Evolutionary conservation across 2,113 vertebrate genomes (phyloP).

Genomic region (Catharus bicknelli): DNA sequence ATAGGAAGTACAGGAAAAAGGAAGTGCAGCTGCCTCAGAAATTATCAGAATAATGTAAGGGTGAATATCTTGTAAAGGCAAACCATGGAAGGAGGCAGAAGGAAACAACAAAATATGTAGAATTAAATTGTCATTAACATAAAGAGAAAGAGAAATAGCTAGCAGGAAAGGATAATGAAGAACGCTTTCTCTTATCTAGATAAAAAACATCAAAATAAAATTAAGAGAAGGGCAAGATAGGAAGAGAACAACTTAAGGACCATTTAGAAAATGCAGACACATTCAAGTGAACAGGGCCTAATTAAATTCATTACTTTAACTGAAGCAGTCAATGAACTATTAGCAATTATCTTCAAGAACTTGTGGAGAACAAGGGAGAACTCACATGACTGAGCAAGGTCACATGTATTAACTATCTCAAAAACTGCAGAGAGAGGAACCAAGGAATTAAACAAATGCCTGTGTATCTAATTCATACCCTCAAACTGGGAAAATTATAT

Average conservation of each 20-base stretch:
- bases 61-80: neutral
- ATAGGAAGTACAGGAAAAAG: neutral
- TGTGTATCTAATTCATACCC: neutral
- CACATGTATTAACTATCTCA: neutral
- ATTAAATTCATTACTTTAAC: neutral
- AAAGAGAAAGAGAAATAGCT: neutral
- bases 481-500: neutral
- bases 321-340: neutral
- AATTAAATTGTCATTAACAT: neutral
- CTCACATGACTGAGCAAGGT: neutral
- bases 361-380: neutral
- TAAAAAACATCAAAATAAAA: neutral
- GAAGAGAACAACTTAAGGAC: neutral
- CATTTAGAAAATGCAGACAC: neutral
- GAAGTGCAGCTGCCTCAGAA: neutral
- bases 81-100: neutral
- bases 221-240: neutral
- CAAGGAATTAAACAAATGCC: neutral
- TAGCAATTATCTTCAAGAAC: neutral
- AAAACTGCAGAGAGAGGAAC: neutral
- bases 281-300: neutral
- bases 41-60: neutral
- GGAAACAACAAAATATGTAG: neutral
- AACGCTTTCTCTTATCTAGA: neutral
- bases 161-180: neutral